A percentile compares a stretch with the other conserved stretches of the same genome.
Conservation (phyloP, 2,113 vertebrate genomes). For the Glareola pratincola region DNA sequence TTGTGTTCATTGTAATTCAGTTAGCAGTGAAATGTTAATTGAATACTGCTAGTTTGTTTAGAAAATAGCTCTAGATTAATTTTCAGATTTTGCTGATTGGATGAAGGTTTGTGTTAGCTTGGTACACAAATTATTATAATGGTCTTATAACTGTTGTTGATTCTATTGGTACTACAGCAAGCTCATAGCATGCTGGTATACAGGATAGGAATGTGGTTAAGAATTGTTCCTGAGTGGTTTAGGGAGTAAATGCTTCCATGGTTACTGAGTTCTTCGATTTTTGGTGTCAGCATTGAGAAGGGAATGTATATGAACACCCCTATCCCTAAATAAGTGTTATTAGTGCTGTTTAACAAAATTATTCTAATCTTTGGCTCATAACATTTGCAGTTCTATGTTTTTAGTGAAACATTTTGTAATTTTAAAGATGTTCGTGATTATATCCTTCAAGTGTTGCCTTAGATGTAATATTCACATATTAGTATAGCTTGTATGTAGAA, state of each 20-base stretch:
- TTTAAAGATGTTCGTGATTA: neutral
- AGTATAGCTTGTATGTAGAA: neutral
- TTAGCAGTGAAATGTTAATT: neutral
- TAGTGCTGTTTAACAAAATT: neutral
- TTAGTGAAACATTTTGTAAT: neutral
- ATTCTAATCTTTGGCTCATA: neutral
- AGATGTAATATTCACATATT: neutral
- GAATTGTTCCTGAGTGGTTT: neutral
- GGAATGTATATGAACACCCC: neutral
- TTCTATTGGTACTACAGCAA: neutral
- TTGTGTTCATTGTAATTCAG: neutral
- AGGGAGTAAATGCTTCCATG: neutral
- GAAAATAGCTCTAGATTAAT: neutral
- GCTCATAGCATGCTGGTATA: neutral
- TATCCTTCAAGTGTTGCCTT: neutral
- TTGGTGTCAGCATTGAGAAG: neutral
- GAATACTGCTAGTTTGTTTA: neutral
- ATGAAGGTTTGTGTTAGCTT: neutral
- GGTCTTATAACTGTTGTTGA: neutral
- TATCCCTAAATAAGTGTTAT: neutral
- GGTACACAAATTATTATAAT: neutral
- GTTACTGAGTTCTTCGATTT: neutral
- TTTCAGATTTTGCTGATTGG: neutral
- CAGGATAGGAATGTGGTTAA: neutral
- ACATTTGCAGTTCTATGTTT: neutral